A percentile compares a stretch with the other conserved stretches of the same genome.
Conservation (phyloP, 2,797 vertebrate species). For the Lates japonicus region DNA sequence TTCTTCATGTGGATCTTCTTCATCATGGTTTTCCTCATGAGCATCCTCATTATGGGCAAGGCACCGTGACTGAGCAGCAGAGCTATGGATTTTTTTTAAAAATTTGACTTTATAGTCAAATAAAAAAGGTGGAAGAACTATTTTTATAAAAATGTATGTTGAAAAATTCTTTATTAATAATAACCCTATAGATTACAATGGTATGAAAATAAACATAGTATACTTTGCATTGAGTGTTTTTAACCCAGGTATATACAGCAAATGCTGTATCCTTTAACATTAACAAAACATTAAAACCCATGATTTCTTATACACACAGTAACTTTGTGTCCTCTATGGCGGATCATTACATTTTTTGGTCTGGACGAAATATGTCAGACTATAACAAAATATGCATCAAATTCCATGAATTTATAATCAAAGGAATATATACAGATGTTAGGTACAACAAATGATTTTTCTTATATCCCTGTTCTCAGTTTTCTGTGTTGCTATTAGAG, state of each 20-base stretch:
- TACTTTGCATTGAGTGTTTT: slow-evolving; percentile 18
- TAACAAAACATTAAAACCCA: background rate
- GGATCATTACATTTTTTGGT: background rate
- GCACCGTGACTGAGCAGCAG: slow-evolving; percentile 77
- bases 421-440: background rate
- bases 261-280: slow-evolving; percentile 3
- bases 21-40: slow-evolving; percentile 98
- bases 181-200: background rate
- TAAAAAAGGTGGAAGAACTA: slow-evolving; percentile 5
- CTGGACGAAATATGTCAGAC: background rate
- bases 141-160: slow-evolving; percentile 26
- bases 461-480: background rate
- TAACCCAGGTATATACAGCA: background rate
- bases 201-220: slow-evolving; percentile 18
- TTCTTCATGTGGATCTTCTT: slow-evolving; percentile 99
- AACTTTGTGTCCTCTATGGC: background rate
- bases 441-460: background rate
- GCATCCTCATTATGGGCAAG: slow-evolving; percentile 93
- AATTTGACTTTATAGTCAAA: slow-evolving; percentile 24
- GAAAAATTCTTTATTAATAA: slow-evolving; percentile 19
- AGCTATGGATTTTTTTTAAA: background rate
- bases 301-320: background rate
- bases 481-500: slow-evolving; percentile 2
- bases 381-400: background rate
- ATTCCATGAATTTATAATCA: background rate